These are phyloP conservation scores for Ceramica pisi DNA, from an alignment of 2,888 invertebrate genomes.

Conservation along the genomic window DNA sequence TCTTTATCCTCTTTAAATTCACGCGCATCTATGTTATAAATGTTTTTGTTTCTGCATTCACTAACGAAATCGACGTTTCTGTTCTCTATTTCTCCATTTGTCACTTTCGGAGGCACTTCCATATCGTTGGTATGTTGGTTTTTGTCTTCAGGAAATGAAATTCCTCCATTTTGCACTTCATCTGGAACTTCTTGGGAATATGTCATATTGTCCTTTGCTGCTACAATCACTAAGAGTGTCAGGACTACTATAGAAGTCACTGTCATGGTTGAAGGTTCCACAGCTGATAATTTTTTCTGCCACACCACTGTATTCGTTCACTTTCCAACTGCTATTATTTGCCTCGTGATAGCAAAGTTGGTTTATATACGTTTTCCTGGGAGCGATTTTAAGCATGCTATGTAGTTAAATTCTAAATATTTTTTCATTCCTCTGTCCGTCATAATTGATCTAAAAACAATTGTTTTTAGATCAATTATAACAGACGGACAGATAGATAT, in stretches of 20 bases:
- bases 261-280: conserved; percentile 3
- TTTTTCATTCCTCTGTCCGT: conserved; percentile 5
- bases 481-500: no score
- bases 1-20: neutral
- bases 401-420: neutral
- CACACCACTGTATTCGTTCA: neutral
- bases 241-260: neutral
- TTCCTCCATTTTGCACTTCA: neutral
- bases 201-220: neutral
- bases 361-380: conserved; percentile 17
- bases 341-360: neutral
- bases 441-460: neutral
- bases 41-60: neutral
- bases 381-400: neutral
- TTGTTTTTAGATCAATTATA: no score
- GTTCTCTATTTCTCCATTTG: neutral
- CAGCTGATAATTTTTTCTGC: neutral
- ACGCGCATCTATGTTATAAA: neutral
- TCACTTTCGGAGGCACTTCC: neutral
- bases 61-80: neutral
- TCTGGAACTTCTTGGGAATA: neutral
- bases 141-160: neutral
- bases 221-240: neutral
- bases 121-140: neutral
- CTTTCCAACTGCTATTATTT: neutral